phyloP scores from a whole-genome alignment of 2,888 invertebrate species.

The Drosophila ezoana region DNA sequence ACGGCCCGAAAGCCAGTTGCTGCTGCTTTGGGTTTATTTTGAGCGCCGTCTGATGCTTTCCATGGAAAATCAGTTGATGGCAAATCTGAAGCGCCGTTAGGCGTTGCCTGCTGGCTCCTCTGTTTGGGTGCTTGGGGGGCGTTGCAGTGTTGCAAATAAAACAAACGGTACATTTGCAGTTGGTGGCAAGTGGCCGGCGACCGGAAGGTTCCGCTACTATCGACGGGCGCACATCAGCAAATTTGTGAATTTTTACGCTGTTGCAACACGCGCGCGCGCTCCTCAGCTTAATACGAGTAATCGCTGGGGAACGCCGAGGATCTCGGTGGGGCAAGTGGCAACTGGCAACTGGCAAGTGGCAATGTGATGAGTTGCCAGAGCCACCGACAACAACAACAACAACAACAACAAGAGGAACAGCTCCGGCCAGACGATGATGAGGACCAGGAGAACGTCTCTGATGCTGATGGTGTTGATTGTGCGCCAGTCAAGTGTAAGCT shows the following conservation, averaged over 20 bases:
- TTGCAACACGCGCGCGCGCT: constrained; percentile 52
- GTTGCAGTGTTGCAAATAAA: constrained; percentile 49
- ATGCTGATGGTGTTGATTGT: constrained; percentile 77
- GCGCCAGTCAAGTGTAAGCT: constrained; percentile 81
- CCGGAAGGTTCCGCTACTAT: constrained; percentile 45
- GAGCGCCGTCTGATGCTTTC: constrained; percentile 39
- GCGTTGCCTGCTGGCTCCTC: constrained; percentile 7
- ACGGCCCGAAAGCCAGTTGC: neutral
- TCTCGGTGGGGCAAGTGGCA: constrained; percentile 45
- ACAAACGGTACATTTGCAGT: constrained; percentile 53
- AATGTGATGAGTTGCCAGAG: constrained; percentile 62
- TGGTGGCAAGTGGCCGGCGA: constrained; percentile 32
- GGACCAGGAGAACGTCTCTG: constrained; percentile 31
- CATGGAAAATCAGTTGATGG: constrained; percentile 61
- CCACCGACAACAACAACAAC: constrained; percentile 13
- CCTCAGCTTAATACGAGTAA: constrained; percentile 66
- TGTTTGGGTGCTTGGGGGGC: constrained; percentile 24
- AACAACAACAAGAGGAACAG: constrained; percentile 7
- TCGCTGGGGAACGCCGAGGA: constrained; percentile 48
- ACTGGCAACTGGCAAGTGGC: constrained; percentile 43
- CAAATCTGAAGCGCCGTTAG: constrained; percentile 74
- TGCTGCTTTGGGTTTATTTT: constrained; percentile 2
- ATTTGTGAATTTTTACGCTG: constrained; percentile 80
- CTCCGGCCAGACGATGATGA: constrained; percentile 52
- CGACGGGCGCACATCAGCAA: constrained; percentile 67